Conservation (phyloP, 1,140 invertebrate genomes). For the Achroia grisella region DNA sequence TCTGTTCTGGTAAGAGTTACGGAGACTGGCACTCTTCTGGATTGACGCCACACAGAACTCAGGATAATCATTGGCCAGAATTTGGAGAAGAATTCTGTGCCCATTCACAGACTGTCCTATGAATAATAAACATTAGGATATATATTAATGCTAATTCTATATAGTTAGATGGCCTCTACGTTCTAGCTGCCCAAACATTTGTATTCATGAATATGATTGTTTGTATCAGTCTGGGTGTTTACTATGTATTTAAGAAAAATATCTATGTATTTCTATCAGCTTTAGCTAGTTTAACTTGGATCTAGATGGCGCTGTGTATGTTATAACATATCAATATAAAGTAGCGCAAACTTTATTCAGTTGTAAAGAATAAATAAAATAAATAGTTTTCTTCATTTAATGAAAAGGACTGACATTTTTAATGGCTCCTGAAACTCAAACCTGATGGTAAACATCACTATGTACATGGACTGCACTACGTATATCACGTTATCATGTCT, state of each 20-base stretch:
- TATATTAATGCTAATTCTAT: neutral
- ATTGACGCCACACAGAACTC: conserved; percentile 76
- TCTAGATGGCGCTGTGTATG: too few species aligned
- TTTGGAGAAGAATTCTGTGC: conserved; percentile 81
- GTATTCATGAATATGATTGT: too few species aligned
- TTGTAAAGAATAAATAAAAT: neutral
- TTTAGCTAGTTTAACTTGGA: too few species aligned
- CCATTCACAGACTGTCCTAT: conserved; percentile 76
- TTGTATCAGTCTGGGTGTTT: too few species aligned
- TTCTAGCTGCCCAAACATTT: neutral
- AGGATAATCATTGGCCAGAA: conserved; percentile 78
- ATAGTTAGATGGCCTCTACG: neutral
- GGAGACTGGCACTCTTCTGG: conserved; percentile 76
- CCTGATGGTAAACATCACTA: neutral
- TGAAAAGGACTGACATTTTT: too few species aligned
- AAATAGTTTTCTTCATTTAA: neutral
- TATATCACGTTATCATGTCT: too few species aligned
- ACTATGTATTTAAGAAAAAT: too few species aligned
- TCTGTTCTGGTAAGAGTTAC: conserved; percentile 86
- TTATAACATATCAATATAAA: too few species aligned
- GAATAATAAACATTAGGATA: conserved; percentile 5
- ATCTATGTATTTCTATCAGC: too few species aligned
- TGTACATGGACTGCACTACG: too few species aligned
- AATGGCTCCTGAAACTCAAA: neutral
- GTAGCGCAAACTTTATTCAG: too few species aligned